Conservation (phyloP, 2,888 invertebrate species). For the Philonicus albiceps region DNA sequence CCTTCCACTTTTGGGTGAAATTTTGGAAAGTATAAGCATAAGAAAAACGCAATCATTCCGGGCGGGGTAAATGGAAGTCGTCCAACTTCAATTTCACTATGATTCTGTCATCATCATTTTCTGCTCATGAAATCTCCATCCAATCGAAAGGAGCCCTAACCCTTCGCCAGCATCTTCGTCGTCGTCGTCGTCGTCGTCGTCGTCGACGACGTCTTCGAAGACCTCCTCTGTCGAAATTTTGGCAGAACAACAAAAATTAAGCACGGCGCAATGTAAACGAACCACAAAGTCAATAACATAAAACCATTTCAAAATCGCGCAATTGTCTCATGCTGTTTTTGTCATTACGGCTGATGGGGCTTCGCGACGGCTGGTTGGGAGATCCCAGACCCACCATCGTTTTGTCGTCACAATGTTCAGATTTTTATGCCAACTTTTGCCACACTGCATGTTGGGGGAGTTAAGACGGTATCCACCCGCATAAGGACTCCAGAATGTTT, state of each 20-base stretch:
- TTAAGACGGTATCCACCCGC: not conserved
- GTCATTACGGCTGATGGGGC: not conserved
- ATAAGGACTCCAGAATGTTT: not conserved
- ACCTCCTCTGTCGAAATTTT: not conserved
- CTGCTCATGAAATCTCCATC: not conserved
- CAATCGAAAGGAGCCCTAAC: not conserved
- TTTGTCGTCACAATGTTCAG: not conserved
- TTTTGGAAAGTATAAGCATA: not conserved
- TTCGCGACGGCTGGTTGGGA: not conserved
- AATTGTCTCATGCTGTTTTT: slow-evolving; percentile 6
- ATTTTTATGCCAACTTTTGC: slow-evolving; percentile 17
- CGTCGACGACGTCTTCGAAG: not conserved
- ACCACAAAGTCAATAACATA: slow-evolving; percentile 18
- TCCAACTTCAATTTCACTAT: slow-evolving; percentile 7
- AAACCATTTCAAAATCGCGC: slow-evolving; percentile 22
- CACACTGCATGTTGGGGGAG: not conserved
- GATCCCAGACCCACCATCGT: not conserved
- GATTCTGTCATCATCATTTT: slow-evolving; percentile 1
- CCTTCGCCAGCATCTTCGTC: not conserved
- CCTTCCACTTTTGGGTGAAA: not conserved
- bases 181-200: not conserved
- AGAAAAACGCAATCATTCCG: not conserved
- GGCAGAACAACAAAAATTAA: not conserved
- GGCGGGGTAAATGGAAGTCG: not conserved
- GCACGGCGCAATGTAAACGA: not conserved